Evolutionary conservation across 53 echinoderm and acorn worm species (phyloP).

Genomic region (Temnopleurus reevesii): DNA sequence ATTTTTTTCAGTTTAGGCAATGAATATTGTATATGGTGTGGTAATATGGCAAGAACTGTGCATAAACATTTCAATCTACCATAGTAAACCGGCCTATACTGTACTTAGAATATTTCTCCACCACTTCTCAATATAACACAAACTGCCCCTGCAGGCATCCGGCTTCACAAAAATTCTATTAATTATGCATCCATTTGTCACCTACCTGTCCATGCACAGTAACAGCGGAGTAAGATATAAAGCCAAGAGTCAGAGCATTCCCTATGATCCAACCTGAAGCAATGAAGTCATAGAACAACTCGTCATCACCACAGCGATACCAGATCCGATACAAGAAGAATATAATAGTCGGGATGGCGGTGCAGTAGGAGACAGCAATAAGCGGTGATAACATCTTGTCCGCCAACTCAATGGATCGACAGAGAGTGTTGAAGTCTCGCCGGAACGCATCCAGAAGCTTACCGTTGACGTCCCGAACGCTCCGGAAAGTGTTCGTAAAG

Average conservation of each 20-base stretch:
- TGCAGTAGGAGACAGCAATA: neutral
- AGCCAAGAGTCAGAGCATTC: neutral
- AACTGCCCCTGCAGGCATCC: no score
- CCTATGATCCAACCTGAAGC: neutral
- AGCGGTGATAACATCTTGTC: constrained; percentile 27
- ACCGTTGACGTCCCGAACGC: neutral
- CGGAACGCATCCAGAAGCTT: constrained; percentile 6
- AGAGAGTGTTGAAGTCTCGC: neutral
- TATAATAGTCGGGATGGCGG: neutral
- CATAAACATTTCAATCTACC: no score
- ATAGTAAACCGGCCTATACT: no score
- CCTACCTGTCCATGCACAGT: constrained; percentile 40
- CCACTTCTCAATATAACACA: no score
- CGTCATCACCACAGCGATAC: neutral
- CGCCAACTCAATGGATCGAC: constrained; percentile 28
- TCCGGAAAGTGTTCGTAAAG: neutral
- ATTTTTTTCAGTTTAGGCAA: no score
- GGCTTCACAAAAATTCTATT: no score
- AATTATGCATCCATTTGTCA: no score
- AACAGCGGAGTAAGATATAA: constrained; percentile 16
- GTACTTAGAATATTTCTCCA: no score
- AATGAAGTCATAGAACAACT: neutral
- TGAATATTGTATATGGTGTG: no score
- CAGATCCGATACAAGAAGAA: constrained; percentile 16
- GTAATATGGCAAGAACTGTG: no score